Base-by-base conservation (phyloP, 2,888 invertebrate genomes). In the Disparrhopalites patrizii region DNA sequence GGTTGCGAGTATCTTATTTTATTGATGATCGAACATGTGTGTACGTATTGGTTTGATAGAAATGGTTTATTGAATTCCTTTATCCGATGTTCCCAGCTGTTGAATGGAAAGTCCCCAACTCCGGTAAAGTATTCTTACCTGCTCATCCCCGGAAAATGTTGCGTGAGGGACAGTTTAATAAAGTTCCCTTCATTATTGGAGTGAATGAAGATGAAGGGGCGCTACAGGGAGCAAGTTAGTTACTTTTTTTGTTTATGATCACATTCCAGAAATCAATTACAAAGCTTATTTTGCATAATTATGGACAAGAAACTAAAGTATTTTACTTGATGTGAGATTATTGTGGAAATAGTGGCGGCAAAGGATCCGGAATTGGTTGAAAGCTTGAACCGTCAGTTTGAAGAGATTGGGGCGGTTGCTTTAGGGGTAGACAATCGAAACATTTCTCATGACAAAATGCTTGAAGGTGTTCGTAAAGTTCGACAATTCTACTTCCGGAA, bases 161-260 rank as follows among this genome's bases (percentile, higher is more conserved):
- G 4, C 20, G 10, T 20, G 38, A 18, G 20, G 57, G 57, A 8
- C 7, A 30, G 5, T 40, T 57, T 27, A 57, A 38, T 23, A 18
- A 30, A 7, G 57, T 57, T 20, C 57, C 57, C 4, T 23, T 28
- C 20, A 40, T 57, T 20, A 57, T 57, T 28, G 57, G 57, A 7
- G 36, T 36, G 1, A 38, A n/a, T 27, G 52, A 51, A n/a, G 64
- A 64, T 31, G 64, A 64, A 31, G 64, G 64, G 2, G 58, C 58
- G 3, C 31, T 40, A n/a, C 58, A 58, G 23, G 30, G 47, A 15
- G 58, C 30, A 4, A 30, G 58, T 58, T 27, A 38, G 30, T 36
- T 50, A 50, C 15, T 36, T 36, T 36, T 36, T 10, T 36, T 36
- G n/a, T 36, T 36, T 36, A 20, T 20, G 25, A 38, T 56, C 38